phyloP scores from a whole-genome alignment of 2,888 invertebrate species.

The Himalopsyche japonica region DNA sequence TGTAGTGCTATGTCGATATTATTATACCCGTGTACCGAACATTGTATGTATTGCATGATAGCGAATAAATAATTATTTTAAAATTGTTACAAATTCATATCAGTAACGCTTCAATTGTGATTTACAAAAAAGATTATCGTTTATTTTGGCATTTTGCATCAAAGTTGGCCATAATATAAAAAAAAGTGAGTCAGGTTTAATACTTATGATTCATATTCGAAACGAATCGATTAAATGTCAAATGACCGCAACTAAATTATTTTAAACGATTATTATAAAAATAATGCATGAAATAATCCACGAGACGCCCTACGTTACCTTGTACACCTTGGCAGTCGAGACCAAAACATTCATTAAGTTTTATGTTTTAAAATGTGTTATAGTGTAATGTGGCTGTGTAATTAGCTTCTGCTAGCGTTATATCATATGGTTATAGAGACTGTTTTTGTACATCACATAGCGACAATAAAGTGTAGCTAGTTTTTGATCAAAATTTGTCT shows the following conservation, averaged over 20 bases:
- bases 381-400: background rate
- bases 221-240: background rate
- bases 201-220: background rate
- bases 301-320: background rate
- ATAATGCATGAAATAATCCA: background rate
- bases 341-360: background rate
- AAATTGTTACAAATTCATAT: too few relatives aligned
- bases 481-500: constrained; percentile 15
- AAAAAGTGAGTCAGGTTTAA: background rate
- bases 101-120: too few relatives aligned
- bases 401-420: background rate
- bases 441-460: background rate
- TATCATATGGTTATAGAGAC: background rate
- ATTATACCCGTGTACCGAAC: too few relatives aligned
- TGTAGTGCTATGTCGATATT: too few relatives aligned
- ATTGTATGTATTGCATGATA: too few relatives aligned
- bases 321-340: background rate
- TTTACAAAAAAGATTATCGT: too few relatives aligned
- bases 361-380: background rate
- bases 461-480: background rate
- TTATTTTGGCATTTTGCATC: background rate
- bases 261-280: background rate
- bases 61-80: too few relatives aligned
- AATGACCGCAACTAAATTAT: background rate
- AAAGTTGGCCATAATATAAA: background rate